These are phyloP conservation scores for Struthidea cinerea DNA, from an alignment of 2,113 vertebrate species.

Conservation along the genomic window DNA sequence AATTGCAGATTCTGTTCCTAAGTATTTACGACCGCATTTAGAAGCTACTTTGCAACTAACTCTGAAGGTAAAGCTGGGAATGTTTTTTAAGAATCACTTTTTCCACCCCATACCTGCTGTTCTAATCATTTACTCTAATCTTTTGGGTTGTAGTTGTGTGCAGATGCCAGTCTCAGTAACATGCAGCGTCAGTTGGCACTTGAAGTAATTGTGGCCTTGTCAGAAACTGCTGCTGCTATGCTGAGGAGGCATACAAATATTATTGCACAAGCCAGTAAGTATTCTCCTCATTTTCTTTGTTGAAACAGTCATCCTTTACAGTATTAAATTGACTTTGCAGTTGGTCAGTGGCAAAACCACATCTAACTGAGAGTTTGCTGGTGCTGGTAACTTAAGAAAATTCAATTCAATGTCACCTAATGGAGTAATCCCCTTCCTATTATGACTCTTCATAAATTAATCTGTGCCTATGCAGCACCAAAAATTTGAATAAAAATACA, in stretches of 20 bases:
- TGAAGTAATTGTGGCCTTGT: slow-evolving; percentile 95
- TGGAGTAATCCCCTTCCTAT: neutral
- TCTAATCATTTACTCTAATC: neutral
- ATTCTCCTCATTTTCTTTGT: neutral
- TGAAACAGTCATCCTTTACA: neutral
- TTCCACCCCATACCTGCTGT: neutral
- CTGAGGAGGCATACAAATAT: slow-evolving; percentile 91
- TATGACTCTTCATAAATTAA: neutral
- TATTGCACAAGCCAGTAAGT: slow-evolving; percentile 92
- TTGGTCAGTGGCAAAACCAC: neutral
- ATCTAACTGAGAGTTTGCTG: neutral
- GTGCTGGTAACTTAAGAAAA: neutral
- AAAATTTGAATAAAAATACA: neutral
- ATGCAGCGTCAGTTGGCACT: slow-evolving; percentile 95
- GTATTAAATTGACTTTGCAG: neutral
- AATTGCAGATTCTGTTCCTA: slow-evolving; percentile 95
- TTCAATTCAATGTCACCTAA: neutral
- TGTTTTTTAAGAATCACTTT: neutral
- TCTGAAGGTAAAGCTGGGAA: slow-evolving; percentile 80
- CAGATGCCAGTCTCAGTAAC: slow-evolving; percentile 88
- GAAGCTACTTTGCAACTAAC: slow-evolving; percentile 93
- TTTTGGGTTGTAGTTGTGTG: slow-evolving; percentile 81
- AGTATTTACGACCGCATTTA: slow-evolving; percentile 92
- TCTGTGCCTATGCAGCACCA: neutral
- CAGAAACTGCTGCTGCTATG: slow-evolving; percentile 97